These are phyloP conservation scores for Lepidiolamprologus cunningtoni DNA, from an alignment of 2,113 vertebrate species.

Conservation along the genomic window DNA sequence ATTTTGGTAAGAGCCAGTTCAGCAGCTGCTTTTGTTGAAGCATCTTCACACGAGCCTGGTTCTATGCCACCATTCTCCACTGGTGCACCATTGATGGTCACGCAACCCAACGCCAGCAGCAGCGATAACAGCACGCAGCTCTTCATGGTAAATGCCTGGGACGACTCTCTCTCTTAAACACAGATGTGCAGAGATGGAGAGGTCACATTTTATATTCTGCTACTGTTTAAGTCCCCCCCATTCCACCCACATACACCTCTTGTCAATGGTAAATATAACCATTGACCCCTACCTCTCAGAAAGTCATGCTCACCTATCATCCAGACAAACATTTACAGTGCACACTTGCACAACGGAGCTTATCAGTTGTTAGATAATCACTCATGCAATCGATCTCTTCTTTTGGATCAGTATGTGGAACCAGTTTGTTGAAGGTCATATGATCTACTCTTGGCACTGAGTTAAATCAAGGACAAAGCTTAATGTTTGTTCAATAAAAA, in stretches of 20 bases:
- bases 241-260: neutral
- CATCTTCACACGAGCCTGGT: constrained; percentile 52
- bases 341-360: constrained; percentile 15
- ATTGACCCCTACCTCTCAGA: neutral
- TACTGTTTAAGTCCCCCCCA: neutral
- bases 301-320: neutral
- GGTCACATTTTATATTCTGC: constrained; percentile 12
- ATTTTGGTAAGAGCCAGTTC: constrained; percentile 56
- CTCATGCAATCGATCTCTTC: neutral
- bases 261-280: constrained; percentile 36
- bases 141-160: constrained; percentile 48
- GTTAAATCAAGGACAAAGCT: neutral
- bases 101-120: constrained; percentile 34
- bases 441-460: neutral
- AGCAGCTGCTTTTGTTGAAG: neutral
- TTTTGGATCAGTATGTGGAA: neutral
- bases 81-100: constrained; percentile 31
- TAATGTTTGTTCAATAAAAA: neutral
- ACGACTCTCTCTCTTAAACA: neutral
- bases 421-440: neutral
- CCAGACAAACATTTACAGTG: neutral
- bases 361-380: neutral
- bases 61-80: neutral
- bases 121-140: constrained; percentile 6
- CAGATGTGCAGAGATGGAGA: neutral